Percentiles rank a stretch among this genome's conserved stretches.
phyloP scores from a whole-genome alignment of 2,797 vertebrate genomes.

The Sebastes diploproa region DNA sequence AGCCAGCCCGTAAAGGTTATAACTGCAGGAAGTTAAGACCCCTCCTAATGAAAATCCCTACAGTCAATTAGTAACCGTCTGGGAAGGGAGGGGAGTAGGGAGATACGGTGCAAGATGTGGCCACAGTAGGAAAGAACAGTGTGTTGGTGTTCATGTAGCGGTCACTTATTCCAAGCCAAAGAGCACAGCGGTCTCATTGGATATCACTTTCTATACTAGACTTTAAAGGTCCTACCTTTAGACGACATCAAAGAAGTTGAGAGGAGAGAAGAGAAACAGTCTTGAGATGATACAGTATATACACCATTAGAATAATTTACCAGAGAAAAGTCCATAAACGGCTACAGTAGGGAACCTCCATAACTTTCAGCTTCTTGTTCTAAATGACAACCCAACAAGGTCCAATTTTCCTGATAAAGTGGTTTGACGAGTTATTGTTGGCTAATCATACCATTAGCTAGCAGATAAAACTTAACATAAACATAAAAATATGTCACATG shows the following conservation, averaged over 20 bases:
- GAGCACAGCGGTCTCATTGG: neutral
- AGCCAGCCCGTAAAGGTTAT: slow-evolving; percentile 23
- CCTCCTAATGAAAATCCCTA: slow-evolving; percentile 36
- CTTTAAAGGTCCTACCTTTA: neutral
- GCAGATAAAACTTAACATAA: no score
- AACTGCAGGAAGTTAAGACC: slow-evolving; percentile 19
- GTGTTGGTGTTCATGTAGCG: neutral
- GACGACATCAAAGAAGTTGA: neutral
- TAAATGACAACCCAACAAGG: neutral
- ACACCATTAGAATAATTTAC: neutral
- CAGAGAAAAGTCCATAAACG: neutral
- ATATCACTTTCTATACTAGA: no score
- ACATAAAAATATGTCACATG: no score
- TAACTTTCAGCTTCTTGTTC: neutral
- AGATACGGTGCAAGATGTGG: neutral
- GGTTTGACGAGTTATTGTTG: neutral
- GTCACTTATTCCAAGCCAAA: neutral
- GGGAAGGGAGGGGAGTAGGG: neutral
- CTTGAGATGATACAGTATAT: neutral
- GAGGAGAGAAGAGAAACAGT: neutral
- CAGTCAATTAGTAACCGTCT: slow-evolving; percentile 32
- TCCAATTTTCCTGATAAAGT: neutral
- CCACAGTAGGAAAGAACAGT: neutral
- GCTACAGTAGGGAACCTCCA: neutral
- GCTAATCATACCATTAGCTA: no score